These are phyloP conservation scores for Enteromius viviparus DNA, from an alignment of 2,797 vertebrate species.

Conservation along the genomic window DNA sequence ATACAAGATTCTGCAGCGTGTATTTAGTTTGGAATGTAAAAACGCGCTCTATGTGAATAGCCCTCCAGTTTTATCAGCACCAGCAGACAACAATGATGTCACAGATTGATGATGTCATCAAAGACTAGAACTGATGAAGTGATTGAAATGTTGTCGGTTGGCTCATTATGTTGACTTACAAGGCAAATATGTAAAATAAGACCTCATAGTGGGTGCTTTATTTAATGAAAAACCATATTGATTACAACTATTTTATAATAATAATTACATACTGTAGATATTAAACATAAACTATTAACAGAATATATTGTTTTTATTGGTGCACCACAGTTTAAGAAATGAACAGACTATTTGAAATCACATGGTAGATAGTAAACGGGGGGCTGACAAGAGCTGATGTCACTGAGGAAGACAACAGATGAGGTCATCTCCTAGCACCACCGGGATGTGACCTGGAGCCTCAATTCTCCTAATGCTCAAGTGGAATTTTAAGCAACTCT, in stretches of 20 bases:
- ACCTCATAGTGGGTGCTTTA: conserved; percentile 36
- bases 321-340: conserved; percentile 1
- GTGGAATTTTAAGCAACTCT: conserved; percentile 26
- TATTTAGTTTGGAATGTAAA: not conserved
- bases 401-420: conserved; percentile 35
- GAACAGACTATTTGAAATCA: not conserved
- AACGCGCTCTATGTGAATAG: not conserved
- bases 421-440: conserved; percentile 44
- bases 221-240: not conserved
- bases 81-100: conserved; percentile 45
- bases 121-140: conserved; percentile 44
- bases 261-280: not conserved
- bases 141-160: conserved; percentile 46
- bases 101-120: conserved; percentile 45
- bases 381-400: conserved; percentile 28
- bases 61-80: conserved; percentile 22
- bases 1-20: not conserved
- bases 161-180: conserved; percentile 13
- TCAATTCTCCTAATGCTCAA: conserved; percentile 4
- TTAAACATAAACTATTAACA: not conserved
- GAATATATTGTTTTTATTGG: conserved; percentile 7
- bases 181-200: conserved; percentile 24
- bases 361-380: conserved; percentile 2
- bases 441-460: conserved; percentile 23
- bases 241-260: conserved; percentile 1